A percentile compares a stretch with the other conserved stretches of the same genome.
phyloP scores from a whole-genome alignment of 2,888 invertebrate genomes.

The Calameuta filiformis region DNA sequence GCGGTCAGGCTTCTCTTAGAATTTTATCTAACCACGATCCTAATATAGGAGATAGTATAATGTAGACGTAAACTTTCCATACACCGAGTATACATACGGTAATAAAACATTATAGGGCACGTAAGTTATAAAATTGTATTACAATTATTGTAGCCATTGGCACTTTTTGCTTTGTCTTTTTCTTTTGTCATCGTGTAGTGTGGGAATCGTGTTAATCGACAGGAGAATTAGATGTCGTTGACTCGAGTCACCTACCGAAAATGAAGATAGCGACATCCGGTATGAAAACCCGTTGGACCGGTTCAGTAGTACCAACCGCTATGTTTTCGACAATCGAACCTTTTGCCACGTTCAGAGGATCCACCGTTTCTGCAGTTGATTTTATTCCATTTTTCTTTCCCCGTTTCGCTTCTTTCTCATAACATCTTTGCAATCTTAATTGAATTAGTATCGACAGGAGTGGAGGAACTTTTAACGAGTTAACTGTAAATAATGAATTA shows the following conservation, averaged over 20 bases:
- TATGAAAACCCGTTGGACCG: conserved; percentile 2
- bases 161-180: not conserved
- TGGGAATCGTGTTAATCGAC: not conserved
- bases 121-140: not conserved
- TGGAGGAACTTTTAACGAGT: conserved; percentile 1
- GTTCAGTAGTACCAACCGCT: not conserved
- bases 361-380: not conserved
- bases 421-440: too few species aligned
- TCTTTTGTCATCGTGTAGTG: not conserved
- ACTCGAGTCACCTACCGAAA: conserved; percentile 5
- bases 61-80: not conserved
- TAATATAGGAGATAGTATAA: not conserved
- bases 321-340: not conserved
- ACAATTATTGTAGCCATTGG: not conserved
- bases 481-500: conserved; percentile 10
- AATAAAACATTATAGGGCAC: not conserved
- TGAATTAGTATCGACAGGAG: not conserved
- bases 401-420: not conserved
- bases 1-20: not conserved
- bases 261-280: conserved; percentile 4
- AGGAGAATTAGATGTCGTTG: not conserved
- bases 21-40: not conserved
- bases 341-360: not conserved
- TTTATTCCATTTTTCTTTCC: not conserved
- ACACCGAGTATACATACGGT: not conserved